Conservation (phyloP, 2,113 vertebrate genomes). For the Oostethus manadensis region DNA sequence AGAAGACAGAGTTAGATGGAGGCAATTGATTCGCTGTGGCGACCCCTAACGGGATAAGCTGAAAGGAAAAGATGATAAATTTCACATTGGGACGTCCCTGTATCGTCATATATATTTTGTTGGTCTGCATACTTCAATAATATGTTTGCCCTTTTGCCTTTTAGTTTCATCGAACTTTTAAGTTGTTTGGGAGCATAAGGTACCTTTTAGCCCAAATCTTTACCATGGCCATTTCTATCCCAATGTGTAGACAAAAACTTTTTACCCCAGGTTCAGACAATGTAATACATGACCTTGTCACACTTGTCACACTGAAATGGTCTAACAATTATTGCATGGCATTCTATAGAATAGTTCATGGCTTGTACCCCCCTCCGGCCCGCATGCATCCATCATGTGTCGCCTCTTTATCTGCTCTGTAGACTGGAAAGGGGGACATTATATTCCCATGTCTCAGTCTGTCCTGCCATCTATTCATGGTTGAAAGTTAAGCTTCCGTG, state of each 20-base stretch:
- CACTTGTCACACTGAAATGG: neutral
- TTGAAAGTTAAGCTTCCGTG: constrained; percentile 18
- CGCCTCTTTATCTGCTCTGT: constrained; percentile 53
- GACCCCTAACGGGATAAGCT: too few species aligned
- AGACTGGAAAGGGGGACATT: constrained; percentile 52
- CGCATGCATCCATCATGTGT: constrained; percentile 36
- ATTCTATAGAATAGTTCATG: constrained; percentile 1
- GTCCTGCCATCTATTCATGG: constrained; percentile 24
- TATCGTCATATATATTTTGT: too few species aligned
- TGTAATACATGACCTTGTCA: neutral
- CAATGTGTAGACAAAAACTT: neutral
- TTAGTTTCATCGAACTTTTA: too few species aligned
- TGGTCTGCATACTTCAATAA: too few species aligned
- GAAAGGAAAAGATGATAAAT: too few species aligned
- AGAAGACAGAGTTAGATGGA: too few species aligned
- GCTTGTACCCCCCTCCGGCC: constrained; percentile 18
- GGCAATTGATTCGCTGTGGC: too few species aligned
- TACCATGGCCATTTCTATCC: neutral
- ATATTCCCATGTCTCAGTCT: constrained; percentile 36
- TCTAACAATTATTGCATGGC: neutral
- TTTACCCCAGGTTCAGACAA: neutral
- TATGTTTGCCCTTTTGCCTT: too few species aligned
- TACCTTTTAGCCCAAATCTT: neutral
- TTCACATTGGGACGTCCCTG: too few species aligned
- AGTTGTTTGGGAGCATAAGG: constrained; percentile 10